phyloP scores from a whole-genome alignment of 2,113 vertebrate species.

The Oxyruncus cristatus region DNA sequence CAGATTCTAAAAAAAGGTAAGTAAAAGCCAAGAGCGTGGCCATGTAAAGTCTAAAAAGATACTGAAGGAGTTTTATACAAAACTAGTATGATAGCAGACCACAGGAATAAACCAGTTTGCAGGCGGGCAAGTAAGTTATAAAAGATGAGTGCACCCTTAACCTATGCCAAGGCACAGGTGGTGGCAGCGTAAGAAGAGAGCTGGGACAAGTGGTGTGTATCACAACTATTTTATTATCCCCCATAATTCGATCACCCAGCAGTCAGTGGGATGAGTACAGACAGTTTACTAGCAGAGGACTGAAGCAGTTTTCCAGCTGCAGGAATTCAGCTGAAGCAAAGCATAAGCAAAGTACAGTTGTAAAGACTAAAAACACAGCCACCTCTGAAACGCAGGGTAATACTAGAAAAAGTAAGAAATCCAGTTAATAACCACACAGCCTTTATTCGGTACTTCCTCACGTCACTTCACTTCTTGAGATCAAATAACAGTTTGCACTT shows the following conservation, averaged over 20 bases:
- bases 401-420: neutral
- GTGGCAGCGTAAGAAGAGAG: neutral
- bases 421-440: neutral
- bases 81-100: neutral
- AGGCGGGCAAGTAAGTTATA: neutral
- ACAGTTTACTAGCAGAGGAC: neutral
- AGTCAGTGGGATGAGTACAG: neutral
- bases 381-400: neutral
- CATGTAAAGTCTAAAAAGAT: neutral
- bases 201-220: neutral
- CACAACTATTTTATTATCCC: neutral
- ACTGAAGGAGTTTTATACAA: neutral
- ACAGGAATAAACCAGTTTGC: neutral
- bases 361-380: neutral
- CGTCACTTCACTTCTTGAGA: neutral
- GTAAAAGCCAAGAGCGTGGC: neutral
- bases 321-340: neutral
- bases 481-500: neutral
- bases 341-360: neutral
- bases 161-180: neutral
- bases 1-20: neutral
- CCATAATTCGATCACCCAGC: neutral
- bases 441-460: neutral
- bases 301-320: neutral
- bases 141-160: neutral